Base-by-base conservation (phyloP, 2,113 vertebrate genomes). In the Ictalurus punctatus region DNA sequence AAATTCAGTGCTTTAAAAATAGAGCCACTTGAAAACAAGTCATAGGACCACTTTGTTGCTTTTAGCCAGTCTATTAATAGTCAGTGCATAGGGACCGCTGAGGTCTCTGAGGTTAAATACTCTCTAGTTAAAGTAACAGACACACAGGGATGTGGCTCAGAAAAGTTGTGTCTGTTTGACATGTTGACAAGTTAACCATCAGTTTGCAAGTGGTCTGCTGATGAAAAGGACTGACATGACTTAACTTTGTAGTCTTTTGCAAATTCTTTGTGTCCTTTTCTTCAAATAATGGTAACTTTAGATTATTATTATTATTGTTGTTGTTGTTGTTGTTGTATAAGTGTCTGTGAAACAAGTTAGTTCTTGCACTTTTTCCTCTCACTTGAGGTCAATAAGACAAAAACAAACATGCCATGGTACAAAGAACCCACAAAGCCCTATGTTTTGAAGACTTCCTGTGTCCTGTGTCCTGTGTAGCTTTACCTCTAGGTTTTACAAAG, bases 161-260 rank as follows among this genome's bases (percentile, higher is more conserved):
- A 94, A 93, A 91, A 95, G 95, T 94, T 94, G 94, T 95, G 94
- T 95, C 95, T 96, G 94, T 97, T 95, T 96, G 95, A 96, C 96
- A 97, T 94, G 95, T 93, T 97, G 97, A 97, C 97, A 98, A 95
- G 95, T 96, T 99, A 98, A 99, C 98, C 96, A 96, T 95, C 96
- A 94, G 95, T 92, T 94, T 94, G 94, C 90, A 93, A 94, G 93
- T 92, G 90, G 92, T 79, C 67, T 90, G 40, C 73, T 91, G 76
- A 91, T 90, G 74, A 87, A 89, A 88, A 88, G 61, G 58, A 86
- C 25, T 86, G 84, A 61, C 61, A 74, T 85, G 37, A 86, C 56
- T 86, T 65, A 48, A 88, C 59, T 89, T 86, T 30, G 13, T 48
- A 71, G 27, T 61, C 25, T 23, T 58, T 74, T 84, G 48, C 16